Evolutionary conservation across 2,113 vertebrate species (phyloP).

Genomic region (Lucifuga dentata): DNA sequence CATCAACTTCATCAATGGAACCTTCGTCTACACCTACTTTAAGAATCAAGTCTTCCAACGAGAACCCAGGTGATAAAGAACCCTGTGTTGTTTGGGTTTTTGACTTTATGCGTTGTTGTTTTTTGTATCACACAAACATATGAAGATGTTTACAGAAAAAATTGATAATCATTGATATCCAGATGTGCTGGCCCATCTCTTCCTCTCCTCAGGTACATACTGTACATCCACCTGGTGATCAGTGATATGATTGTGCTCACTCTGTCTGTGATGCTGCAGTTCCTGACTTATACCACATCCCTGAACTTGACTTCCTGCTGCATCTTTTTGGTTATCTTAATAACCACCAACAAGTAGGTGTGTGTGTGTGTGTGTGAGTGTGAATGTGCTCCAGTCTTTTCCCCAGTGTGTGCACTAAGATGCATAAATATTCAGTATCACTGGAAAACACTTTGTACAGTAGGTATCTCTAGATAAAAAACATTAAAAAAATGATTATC

Average conservation of each 20-base stretch:
- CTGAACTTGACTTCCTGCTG: conserved; percentile 46
- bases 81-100: neutral
- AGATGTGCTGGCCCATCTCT: no score
- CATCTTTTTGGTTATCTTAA: conserved; percentile 25
- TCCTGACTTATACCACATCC: conserved; percentile 39
- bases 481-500: neutral
- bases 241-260: conserved; percentile 73
- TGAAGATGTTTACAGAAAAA: no score
- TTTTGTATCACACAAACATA: no score
- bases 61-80: conserved; percentile 46
- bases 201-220: conserved; percentile 56
- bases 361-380: conserved; percentile 17
- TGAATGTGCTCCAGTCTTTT: neutral
- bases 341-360: conserved; percentile 38
- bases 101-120: no score
- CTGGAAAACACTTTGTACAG: neutral
- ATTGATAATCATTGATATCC: no score
- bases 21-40: conserved; percentile 65
- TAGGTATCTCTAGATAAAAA: neutral
- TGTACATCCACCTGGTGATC: conserved; percentile 76
- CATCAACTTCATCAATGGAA: conserved; percentile 67
- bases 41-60: conserved; percentile 46
- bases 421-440: no score
- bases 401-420: no score
- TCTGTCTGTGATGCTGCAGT: conserved; percentile 39